Conservation (phyloP, 2,888 invertebrate genomes). For the Marronus borbonicus region DNA sequence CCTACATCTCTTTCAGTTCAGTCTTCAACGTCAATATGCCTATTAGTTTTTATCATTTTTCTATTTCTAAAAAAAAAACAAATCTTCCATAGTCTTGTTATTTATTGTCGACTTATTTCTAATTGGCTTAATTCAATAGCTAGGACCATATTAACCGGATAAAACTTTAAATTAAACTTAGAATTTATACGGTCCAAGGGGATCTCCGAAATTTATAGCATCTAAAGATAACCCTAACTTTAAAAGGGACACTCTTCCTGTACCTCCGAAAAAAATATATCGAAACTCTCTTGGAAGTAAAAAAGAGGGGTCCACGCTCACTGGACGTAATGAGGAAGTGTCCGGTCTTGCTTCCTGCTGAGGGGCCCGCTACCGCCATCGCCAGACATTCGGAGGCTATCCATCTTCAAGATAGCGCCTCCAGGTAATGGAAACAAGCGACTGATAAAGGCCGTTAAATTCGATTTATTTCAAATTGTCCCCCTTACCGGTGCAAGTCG, state of each 20-base stretch:
- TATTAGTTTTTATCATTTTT: neutral
- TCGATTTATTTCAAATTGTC: constrained; percentile 50
- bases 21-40: neutral
- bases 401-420: constrained; percentile 53
- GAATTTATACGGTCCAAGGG: neutral
- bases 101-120: neutral
- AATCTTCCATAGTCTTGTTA: neutral
- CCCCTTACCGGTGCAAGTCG: too few relatives aligned
- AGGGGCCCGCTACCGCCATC: neutral
- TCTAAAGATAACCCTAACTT: neutral
- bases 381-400: constrained; percentile 43
- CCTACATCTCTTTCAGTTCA: neutral
- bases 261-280: neutral
- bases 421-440: constrained; percentile 55
- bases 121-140: neutral
- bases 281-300: neutral
- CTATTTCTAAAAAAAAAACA: neutral
- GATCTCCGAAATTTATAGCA: constrained; percentile 5
- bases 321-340: constrained; percentile 25
- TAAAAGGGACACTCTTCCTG: neutral
- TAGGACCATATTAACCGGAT: neutral
- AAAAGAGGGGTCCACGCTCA: neutral
- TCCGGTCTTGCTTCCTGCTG: constrained; percentile 3
- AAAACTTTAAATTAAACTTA: constrained; percentile 3
- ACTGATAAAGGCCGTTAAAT: constrained; percentile 53